These are phyloP conservation scores for Amphiprion ocellaris DNA, from an alignment of 2,113 vertebrate genomes.

Conservation along the genomic window DNA sequence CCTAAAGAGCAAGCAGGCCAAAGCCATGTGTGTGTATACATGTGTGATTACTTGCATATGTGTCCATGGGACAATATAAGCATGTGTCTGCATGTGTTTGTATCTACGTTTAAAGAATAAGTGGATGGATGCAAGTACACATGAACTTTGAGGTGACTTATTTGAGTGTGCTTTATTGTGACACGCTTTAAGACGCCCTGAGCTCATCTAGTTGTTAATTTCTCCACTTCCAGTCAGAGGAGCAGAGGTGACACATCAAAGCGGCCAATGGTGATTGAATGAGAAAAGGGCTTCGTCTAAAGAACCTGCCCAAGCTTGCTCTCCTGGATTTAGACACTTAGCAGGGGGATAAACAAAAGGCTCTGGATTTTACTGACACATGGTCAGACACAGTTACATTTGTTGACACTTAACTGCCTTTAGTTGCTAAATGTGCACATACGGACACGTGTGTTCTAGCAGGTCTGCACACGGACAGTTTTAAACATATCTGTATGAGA, in stretches of 20 bases:
- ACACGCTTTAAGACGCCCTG: constrained; percentile 27
- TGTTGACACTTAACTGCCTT: background rate
- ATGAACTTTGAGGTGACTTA: background rate
- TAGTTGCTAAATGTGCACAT: background rate
- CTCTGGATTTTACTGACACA: constrained; percentile 50
- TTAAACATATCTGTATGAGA: background rate
- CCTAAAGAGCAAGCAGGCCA: no score
- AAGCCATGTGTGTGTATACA: constrained; percentile 13
- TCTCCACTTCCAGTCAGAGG: constrained; percentile 54
- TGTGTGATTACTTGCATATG: constrained; percentile 35
- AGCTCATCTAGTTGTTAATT: constrained; percentile 53
- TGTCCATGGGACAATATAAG: background rate
- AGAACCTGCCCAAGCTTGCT: constrained; percentile 77
- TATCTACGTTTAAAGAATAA: constrained; percentile 2
- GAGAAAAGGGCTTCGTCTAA: constrained; percentile 54
- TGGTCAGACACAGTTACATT: constrained; percentile 14
- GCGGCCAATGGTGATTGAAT: constrained; percentile 71
- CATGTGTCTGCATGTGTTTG: constrained; percentile 21
- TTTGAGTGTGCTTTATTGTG: constrained; percentile 7
- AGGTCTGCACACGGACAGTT: background rate
- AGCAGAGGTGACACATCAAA: constrained; percentile 80
- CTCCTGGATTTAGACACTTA: constrained; percentile 73
- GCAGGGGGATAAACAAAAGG: constrained; percentile 60
- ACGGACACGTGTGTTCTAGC: background rate
- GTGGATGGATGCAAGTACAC: background rate